phyloP scores from a whole-genome alignment of 2,113 vertebrate genomes.

The Amblyopsis rosae region DNA sequence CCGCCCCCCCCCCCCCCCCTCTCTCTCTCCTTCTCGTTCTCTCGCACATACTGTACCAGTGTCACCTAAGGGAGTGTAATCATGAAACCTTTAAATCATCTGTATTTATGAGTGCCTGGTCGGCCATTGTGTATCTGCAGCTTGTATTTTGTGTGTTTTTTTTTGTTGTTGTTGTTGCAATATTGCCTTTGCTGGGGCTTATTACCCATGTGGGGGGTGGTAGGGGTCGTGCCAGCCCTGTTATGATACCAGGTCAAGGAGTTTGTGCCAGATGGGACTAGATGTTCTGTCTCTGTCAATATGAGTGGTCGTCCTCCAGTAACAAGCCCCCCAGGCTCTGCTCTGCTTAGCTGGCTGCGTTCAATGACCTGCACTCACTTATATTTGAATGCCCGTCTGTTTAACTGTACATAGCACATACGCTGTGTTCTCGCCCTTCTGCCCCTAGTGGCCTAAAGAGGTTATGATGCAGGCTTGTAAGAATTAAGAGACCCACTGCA shows the following conservation, averaged over 20 bases:
- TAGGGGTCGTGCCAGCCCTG: not conserved
- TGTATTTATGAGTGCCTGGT: conserved; percentile 35
- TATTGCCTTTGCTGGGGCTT: conserved; percentile 5
- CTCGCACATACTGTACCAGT: conserved; percentile 7
- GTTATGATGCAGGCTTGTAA: no score
- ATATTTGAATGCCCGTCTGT: not conserved
- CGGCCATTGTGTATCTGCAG: conserved; percentile 16
- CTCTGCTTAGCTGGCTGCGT: not conserved
- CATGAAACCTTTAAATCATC: conserved; percentile 53
- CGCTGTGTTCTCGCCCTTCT: no score
- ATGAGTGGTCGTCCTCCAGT: not conserved
- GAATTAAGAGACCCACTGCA: no score
- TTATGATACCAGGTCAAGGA: conserved; percentile 13
- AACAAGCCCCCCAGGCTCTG: not conserved
- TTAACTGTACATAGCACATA: not conserved
- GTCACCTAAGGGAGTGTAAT: conserved; percentile 23
- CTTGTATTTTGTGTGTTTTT: not conserved
- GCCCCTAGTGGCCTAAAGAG: no score
- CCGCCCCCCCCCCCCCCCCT: not conserved
- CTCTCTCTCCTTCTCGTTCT: conserved; percentile 1
- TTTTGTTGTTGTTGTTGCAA: no score
- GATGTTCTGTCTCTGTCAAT: conserved; percentile 24
- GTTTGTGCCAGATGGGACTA: conserved; percentile 14
- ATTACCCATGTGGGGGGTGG: conserved; percentile 28
- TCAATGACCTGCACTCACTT: not conserved